phyloP scores from a whole-genome alignment of 2,888 invertebrate genomes.

The Ephialtes manifestator region DNA sequence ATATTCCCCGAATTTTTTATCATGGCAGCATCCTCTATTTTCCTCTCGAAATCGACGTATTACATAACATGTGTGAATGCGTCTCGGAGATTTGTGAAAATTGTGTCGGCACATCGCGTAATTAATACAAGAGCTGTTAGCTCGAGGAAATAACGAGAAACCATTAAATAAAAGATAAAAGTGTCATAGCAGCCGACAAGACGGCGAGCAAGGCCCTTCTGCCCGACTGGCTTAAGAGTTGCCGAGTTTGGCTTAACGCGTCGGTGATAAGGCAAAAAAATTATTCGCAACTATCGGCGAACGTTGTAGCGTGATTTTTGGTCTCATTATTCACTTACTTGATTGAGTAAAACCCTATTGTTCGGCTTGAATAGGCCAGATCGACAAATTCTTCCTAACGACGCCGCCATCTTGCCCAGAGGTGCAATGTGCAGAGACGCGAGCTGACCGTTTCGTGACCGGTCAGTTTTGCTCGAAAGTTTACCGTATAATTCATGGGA shows the following conservation, averaged over 20 bases:
- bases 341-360: slow-evolving; percentile 90
- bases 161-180: slow-evolving; percentile 67
- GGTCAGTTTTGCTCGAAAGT: not conserved
- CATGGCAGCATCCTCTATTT: slow-evolving; percentile 77
- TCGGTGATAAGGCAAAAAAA: not conserved
- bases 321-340: slow-evolving; percentile 88
- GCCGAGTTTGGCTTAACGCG: not conserved
- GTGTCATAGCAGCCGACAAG: slow-evolving; percentile 82
- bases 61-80: slow-evolving; percentile 80
- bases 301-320: not conserved
- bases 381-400: slow-evolving; percentile 93
- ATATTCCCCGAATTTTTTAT: slow-evolving; percentile 62
- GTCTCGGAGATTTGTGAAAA: slow-evolving; percentile 56
- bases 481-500: not conserved
- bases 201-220: slow-evolving; percentile 27
- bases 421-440: slow-evolving; percentile 78
- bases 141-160: slow-evolving; percentile 21
- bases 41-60: slow-evolving; percentile 73
- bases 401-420: slow-evolving; percentile 93
- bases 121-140: not conserved
- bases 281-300: not conserved
- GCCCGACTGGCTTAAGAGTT: not conserved
- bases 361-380: slow-evolving; percentile 93
- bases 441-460: slow-evolving; percentile 34
- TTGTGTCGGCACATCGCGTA: not conserved